Conservation (phyloP, 2,888 invertebrate species). For the Lithophane ornitopus region DNA sequence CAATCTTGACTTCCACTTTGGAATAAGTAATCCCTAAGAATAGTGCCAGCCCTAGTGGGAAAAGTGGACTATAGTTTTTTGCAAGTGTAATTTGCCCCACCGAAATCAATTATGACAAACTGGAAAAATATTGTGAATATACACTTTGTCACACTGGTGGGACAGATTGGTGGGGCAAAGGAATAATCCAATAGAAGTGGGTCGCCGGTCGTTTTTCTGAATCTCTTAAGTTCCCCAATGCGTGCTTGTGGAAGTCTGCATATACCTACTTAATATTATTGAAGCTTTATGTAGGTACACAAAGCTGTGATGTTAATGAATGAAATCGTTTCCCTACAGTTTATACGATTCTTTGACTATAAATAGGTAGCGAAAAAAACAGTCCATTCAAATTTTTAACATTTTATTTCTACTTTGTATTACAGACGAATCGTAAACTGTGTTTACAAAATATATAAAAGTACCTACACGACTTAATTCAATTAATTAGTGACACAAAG, state of each 20-base stretch:
- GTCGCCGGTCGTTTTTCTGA: background rate
- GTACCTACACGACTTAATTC: slow-evolving; percentile 31
- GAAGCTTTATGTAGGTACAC: background rate
- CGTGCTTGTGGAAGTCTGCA: background rate
- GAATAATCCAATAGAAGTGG: background rate
- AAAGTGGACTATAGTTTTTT: no score
- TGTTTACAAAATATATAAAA: slow-evolving; percentile 47
- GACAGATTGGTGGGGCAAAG: background rate
- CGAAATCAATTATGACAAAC: background rate
- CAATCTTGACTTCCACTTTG: background rate
- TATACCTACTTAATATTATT: background rate
- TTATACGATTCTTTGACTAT: background rate
- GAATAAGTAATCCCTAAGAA: background rate
- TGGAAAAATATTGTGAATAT: background rate
- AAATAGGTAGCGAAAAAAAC: slow-evolving; percentile 8
- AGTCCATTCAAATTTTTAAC: slow-evolving; percentile 25
- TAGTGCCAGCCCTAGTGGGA: background rate
- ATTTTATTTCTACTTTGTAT: slow-evolving; percentile 53
- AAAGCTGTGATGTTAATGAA: background rate
- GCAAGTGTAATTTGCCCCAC: background rate
- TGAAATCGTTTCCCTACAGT: background rate
- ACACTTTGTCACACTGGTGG: background rate
- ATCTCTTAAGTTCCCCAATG: background rate
- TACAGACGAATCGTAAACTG: slow-evolving; percentile 44
- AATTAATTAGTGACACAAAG: slow-evolving; percentile 34